phyloP scores from a whole-genome alignment of 37 sponge, comb jelly and placozoan genomes.

The Ephydatia muelleri region DNA sequence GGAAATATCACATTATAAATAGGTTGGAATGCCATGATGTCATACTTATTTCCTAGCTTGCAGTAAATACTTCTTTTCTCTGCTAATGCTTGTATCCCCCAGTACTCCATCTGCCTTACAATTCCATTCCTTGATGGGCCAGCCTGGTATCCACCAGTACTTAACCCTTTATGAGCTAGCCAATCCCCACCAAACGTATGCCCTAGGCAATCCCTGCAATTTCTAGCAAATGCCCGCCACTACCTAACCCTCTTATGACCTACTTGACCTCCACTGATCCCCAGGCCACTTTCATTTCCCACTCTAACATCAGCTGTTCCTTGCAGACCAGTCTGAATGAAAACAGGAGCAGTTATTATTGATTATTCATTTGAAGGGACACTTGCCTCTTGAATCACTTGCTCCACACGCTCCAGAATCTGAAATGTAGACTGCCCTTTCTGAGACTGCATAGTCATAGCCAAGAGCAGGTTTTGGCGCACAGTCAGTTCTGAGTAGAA shows the following conservation, averaged over 20 bases:
- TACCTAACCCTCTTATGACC: not conserved
- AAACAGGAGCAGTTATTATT: not conserved
- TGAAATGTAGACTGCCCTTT: conserved; percentile 26
- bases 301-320: conserved; percentile 74
- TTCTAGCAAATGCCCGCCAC: not conserved
- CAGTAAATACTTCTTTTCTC: too few species aligned
- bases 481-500: conserved; percentile 84
- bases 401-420: conserved; percentile 79
- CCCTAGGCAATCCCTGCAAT: too few species aligned
- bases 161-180: too few species aligned
- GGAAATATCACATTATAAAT: not conserved
- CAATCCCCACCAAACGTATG: too few species aligned
- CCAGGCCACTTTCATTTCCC: conserved; percentile 72
- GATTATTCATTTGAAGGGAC: not conserved
- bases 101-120: too few species aligned
- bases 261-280: conserved; percentile 96
- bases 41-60: too few species aligned
- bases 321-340: conserved; percentile 67
- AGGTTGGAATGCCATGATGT: too few species aligned
- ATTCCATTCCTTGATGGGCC: too few species aligned
- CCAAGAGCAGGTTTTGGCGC: conserved; percentile 74
- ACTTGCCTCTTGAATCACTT: conserved; percentile 73
- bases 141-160: too few species aligned
- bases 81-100: too few species aligned
- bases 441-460: conserved; percentile 79